Conservation (phyloP, 2,888 invertebrate species). For the Cyaniris semiargus region DNA sequence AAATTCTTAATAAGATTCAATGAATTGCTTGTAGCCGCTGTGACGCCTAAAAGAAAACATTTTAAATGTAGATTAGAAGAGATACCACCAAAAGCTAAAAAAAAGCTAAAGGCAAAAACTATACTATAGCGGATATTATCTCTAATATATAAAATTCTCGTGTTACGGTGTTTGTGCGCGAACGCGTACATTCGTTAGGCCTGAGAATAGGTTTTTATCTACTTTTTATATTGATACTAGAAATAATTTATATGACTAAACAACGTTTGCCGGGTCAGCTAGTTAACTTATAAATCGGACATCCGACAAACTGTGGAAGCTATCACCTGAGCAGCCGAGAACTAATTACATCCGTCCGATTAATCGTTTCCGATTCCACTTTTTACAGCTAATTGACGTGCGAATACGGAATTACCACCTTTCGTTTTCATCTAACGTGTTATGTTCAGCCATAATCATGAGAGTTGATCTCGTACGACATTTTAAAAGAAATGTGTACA, state of each 20-base stretch:
- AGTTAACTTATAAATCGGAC: neutral
- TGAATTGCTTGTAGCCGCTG: no score
- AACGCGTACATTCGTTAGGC: no score
- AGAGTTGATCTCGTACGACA: neutral
- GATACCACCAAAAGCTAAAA: no score
- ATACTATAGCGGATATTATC: neutral
- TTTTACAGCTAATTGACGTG: neutral
- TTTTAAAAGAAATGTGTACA: neutral
- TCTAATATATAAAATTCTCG: no score
- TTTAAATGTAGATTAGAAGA: no score
- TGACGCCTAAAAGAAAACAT: no score
- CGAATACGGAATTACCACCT: neutral
- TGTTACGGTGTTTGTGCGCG: no score
- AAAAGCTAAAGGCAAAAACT: neutral
- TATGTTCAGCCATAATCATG: neutral
- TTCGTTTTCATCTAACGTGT: neutral
- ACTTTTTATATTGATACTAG: no score
- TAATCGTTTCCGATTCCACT: neutral
- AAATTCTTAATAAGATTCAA: no score
- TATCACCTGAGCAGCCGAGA: neutral
- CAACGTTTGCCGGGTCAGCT: neutral
- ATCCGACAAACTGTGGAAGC: neutral
- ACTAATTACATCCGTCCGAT: neutral
- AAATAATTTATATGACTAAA: no score
- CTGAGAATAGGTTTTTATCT: no score